Conservation (phyloP, 1,140 invertebrate species). For the Temnothorax nylanderi region DNA sequence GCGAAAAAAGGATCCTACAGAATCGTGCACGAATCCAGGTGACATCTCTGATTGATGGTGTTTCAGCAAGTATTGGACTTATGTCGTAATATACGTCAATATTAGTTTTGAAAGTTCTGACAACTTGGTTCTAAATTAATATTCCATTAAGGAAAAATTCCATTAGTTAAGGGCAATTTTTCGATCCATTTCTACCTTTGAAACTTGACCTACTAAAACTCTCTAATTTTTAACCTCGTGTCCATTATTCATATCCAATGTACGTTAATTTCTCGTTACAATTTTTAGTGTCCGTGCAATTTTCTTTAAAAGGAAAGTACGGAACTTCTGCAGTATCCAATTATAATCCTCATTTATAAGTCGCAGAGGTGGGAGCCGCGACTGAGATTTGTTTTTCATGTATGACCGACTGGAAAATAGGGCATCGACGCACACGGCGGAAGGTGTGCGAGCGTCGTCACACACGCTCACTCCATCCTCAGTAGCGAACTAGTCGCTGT, state of each 20-base stretch:
- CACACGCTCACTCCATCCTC: constrained; percentile 65
- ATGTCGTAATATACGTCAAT: constrained; percentile 12
- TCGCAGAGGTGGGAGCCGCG: neutral
- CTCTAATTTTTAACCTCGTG: neutral
- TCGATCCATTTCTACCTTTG: neutral
- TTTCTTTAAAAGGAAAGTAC: neutral
- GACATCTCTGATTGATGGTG: neutral
- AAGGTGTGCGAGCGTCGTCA: constrained; percentile 52
- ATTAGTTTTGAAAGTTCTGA: constrained; percentile 1
- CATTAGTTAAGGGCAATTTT: neutral
- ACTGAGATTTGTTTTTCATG: constrained; percentile 23
- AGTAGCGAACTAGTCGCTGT: constrained; percentile 48
- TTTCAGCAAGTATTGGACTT: neutral
- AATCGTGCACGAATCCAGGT: neutral
- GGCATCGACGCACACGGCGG: neutral
- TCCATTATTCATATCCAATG: neutral
- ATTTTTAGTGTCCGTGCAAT: neutral
- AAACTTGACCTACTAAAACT: neutral
- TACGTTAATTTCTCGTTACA: neutral
- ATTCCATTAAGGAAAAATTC: neutral
- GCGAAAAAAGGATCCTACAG: neutral
- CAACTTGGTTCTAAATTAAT: neutral
- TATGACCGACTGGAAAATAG: constrained; percentile 55
- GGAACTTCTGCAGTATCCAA: neutral
- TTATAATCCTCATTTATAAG: neutral